Base-by-base conservation (phyloP, 2,113 vertebrate species). In the Plectropomus leopardus region DNA sequence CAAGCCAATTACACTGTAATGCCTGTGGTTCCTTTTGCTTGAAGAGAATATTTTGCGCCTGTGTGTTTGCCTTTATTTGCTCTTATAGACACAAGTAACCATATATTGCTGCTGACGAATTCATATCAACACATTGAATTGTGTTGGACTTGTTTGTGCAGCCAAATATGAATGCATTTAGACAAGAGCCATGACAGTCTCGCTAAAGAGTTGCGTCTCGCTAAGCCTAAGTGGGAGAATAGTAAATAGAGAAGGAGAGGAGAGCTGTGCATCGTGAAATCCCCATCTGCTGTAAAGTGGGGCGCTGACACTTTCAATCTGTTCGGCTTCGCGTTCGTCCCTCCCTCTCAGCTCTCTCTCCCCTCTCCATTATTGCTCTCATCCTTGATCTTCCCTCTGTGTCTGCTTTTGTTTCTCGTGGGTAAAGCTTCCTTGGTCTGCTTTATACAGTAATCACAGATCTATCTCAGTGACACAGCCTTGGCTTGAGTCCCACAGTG, bases 281-380 rank as follows among this genome's bases (percentile, higher is more conserved):
- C 90, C 89, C 87, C 91, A 92, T 93, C 90, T 92, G 89, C 80
- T 92, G 78, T 87, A 82, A 86, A 89, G 86, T 88, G 89, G 82
- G 75, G 75, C 80, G 68, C 87, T 91, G 92, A 93, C 92, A 90
- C 87, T 85, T 88, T 91, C 86, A 89, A 89, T 93, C 88, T 93
- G 86, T 88, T 88, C 44, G 51, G 66, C 45, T 72, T 64, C 30
- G 16, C 40, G n/a, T 80, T 88, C 28, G 66, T 76, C 81, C 78
- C 87, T 85, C 61, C 59, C 80, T 65, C 71, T 72, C 65, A 0
- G 40, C 72, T 36, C 57, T 66, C 79, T 72, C 57, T 68, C 34
- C 71, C 21, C 54, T 78, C 69, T 72, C 53, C 70, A 69, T 87
- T 87, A 89, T 86, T 76, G 70, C 82, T 61, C 84, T 72, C 74